Conservation (phyloP, 2,797 vertebrate species). For the Falco berigora region DNA sequence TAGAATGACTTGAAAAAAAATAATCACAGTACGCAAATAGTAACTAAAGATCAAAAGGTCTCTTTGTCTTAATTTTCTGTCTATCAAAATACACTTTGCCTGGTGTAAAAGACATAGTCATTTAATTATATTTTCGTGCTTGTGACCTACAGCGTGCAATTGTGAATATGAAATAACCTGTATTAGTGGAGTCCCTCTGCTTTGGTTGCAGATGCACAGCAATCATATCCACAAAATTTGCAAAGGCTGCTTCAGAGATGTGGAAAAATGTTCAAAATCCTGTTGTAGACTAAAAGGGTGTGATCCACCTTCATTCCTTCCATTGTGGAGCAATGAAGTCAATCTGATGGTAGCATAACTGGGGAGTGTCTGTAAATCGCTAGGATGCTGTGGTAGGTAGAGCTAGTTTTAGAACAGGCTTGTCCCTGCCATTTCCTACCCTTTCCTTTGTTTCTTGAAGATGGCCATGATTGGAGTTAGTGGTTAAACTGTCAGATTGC, state of each 20-base stretch:
- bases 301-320: not conserved
- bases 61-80: not conserved
- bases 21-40: constrained; percentile 22
- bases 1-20: constrained; percentile 32
- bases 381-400: not conserved
- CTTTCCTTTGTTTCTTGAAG: not conserved
- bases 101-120: not conserved
- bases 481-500: not conserved
- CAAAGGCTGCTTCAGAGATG: not conserved
- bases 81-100: not conserved
- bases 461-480: not conserved
- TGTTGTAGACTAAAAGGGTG: not conserved
- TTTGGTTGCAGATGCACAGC: not conserved
- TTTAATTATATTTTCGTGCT: not conserved
- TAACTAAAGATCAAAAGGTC: constrained; percentile 35
- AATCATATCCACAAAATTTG: not conserved
- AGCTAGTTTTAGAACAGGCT: not conserved
- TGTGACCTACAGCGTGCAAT: not conserved
- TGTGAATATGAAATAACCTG: not conserved
- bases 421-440: not conserved
- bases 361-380: not conserved
- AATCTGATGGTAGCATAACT: not conserved
- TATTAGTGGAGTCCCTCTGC: not conserved
- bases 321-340: not conserved
- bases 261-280: not conserved